These are phyloP conservation scores for Tachysurus vachellii DNA, from an alignment of 2,113 vertebrate genomes.

Conservation along the genomic window DNA sequence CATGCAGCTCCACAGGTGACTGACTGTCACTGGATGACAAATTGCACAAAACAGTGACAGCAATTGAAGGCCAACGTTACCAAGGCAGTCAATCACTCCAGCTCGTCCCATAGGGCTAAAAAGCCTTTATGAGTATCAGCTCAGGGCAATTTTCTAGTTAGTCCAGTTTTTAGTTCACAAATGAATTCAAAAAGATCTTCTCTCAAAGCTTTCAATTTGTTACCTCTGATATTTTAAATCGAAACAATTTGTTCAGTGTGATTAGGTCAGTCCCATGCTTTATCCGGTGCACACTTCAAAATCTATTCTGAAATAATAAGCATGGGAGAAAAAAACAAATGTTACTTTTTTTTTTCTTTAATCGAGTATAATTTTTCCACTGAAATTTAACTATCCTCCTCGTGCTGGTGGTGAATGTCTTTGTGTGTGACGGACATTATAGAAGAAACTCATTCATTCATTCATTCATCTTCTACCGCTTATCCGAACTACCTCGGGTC, in stretches of 20 bases:
- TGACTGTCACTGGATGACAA: slow-evolving; percentile 44
- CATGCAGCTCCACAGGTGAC: slow-evolving; percentile 37
- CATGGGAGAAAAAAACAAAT: background rate
- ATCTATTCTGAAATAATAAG: background rate
- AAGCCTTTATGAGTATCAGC: slow-evolving; percentile 35
- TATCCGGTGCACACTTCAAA: background rate
- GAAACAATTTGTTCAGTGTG: background rate
- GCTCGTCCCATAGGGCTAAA: slow-evolving; percentile 36
- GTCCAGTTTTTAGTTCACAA: slow-evolving; percentile 10
- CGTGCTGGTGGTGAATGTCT: background rate
- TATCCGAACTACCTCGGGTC: too few relatives aligned
- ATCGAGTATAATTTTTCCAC: background rate
- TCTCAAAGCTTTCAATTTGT: background rate
- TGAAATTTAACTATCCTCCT: background rate
- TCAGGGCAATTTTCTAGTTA: slow-evolving; percentile 38
- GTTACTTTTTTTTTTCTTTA: background rate
- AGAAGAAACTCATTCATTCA: background rate
- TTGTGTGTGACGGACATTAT: background rate
- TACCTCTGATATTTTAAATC: background rate
- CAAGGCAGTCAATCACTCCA: slow-evolving; percentile 49
- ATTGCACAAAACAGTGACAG: slow-evolving; percentile 42
- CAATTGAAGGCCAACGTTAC: slow-evolving; percentile 47
- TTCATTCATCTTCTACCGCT: too few relatives aligned
- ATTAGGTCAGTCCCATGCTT: background rate
- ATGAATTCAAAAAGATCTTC: background rate